These are phyloP conservation scores for Novumbra hubbsi DNA, from an alignment of 2,797 vertebrate species.

Conservation along the genomic window DNA sequence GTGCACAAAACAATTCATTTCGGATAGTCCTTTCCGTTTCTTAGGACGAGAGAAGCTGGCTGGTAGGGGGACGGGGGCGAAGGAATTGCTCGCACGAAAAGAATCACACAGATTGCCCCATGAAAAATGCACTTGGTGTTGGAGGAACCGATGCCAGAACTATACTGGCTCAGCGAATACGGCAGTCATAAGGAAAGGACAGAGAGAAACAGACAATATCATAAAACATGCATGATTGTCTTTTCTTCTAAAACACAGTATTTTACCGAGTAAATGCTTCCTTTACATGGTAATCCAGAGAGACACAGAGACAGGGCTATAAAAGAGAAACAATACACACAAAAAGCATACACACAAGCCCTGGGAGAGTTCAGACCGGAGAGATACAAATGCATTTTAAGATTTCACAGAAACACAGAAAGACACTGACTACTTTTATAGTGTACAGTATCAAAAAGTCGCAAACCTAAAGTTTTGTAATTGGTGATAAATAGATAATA, in stretches of 20 bases:
- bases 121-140: constrained; percentile 41
- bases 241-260: constrained; percentile 65
- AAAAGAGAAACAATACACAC: constrained; percentile 54
- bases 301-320: constrained; percentile 54
- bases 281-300: constrained; percentile 58
- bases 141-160: constrained; percentile 44
- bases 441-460: background rate
- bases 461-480: background rate
- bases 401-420: background rate
- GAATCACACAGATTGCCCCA: constrained; percentile 36
- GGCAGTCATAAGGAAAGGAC: constrained; percentile 59
- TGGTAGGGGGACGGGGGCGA: background rate
- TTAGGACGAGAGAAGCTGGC: background rate
- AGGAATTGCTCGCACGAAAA: constrained; percentile 24
- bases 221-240: constrained; percentile 78
- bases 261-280: constrained; percentile 76
- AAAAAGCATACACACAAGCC: background rate
- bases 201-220: constrained; percentile 68
- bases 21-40: constrained; percentile 19
- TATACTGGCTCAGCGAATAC: constrained; percentile 27
- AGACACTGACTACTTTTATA: background rate
- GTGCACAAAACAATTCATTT: constrained; percentile 10
- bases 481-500: background rate
- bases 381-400: background rate
- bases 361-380: constrained; percentile 7